phyloP scores from a whole-genome alignment of 1,140 invertebrate species.

The Antheraea mylitta region DNA sequence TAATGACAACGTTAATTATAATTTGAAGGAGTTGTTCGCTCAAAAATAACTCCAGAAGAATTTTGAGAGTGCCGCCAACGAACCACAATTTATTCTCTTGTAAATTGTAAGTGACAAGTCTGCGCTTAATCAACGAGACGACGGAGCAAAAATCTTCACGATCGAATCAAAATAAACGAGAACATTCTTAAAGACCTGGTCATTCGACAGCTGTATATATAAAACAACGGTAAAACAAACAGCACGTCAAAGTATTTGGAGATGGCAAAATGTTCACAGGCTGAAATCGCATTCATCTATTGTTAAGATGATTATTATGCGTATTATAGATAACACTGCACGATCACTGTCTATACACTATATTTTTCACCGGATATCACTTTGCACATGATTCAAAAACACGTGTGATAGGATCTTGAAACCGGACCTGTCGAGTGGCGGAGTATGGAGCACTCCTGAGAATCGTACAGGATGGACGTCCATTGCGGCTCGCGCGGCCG shows the following conservation, averaged over 20 bases:
- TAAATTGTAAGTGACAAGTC: slow-evolving; percentile 45
- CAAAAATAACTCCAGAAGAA: slow-evolving; percentile 37
- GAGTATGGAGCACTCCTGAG: slow-evolving; percentile 19
- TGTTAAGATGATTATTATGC: slow-evolving; percentile 8
- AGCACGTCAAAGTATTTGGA: neutral
- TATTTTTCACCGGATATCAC: neutral
- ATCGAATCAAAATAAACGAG: slow-evolving; percentile 18
- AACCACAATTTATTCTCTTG: slow-evolving; percentile 44
- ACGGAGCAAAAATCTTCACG: slow-evolving; percentile 29
- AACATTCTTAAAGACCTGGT: slow-evolving; percentile 3
- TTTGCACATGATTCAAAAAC: slow-evolving; percentile 18
- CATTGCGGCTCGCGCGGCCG: slow-evolving; percentile 61
- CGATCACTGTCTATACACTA: neutral
- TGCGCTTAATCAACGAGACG: slow-evolving; percentile 37
- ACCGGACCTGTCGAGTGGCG: slow-evolving; percentile 19
- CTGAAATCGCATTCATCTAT: slow-evolving; percentile 7
- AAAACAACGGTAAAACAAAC: slow-evolving; percentile 1
- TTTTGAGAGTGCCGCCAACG: slow-evolving; percentile 33
- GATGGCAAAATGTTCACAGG: neutral
- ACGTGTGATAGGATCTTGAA: neutral
- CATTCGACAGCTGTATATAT: neutral
- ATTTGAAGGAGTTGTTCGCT: slow-evolving; percentile 31
- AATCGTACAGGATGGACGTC: slow-evolving; percentile 38
- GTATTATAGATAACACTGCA: neutral
- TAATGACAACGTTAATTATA: slow-evolving; percentile 23